phyloP scores from a whole-genome alignment of 1,140 invertebrate species.

The Drosophila quadrilineata region DNA sequence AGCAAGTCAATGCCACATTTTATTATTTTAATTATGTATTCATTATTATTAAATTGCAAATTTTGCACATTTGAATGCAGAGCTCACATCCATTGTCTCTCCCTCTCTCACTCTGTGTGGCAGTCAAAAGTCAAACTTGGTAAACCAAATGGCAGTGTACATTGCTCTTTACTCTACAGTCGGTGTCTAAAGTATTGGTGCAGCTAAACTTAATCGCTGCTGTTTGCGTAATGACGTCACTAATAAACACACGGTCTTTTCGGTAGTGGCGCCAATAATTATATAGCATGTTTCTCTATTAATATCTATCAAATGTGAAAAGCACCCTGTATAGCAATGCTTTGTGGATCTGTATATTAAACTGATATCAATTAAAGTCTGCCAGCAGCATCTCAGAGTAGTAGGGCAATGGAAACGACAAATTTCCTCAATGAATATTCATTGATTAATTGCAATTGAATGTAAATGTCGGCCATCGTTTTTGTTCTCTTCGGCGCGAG shows the following conservation, averaged over 20 bases:
- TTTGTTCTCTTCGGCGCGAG: conserved; percentile 17
- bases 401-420: neutral
- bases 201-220: conserved; percentile 10
- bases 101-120: too few relatives aligned
- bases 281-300: neutral
- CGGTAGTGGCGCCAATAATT: too few relatives aligned
- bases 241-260: neutral
- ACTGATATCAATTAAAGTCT: too few relatives aligned
- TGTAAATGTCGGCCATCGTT: conserved; percentile 21
- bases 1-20: conserved; percentile 51
- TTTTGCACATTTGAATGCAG: conserved; percentile 47
- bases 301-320: too few relatives aligned
- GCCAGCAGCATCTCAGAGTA: too few relatives aligned
- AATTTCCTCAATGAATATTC: conserved; percentile 28
- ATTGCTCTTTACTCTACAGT: conserved; percentile 23
- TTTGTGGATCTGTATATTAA: too few relatives aligned
- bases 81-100: neutral
- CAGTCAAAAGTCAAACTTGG: conserved; percentile 1
- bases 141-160: conserved; percentile 19
- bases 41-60: conserved; percentile 21
- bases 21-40: conserved; percentile 23
- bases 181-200: neutral
- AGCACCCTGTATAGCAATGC: too few relatives aligned
- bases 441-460: conserved; percentile 46
- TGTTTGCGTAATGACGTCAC: neutral